Base-by-base conservation (phyloP, 2,888 invertebrate genomes). In the Nomada goodeniana region DNA sequence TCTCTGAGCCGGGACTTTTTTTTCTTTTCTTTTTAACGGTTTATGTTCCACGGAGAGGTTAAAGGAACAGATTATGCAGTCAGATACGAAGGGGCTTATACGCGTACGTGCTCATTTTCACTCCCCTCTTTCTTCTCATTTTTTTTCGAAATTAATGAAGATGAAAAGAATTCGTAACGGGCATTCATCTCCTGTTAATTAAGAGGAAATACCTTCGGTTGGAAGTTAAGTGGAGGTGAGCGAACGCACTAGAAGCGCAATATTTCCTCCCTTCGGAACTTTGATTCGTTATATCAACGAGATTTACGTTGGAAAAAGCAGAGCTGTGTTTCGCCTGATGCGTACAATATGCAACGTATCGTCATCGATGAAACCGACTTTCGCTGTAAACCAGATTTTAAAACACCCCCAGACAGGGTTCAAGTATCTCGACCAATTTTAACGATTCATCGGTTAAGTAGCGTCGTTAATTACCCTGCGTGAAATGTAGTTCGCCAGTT, bases 141-240 rank as follows among this genome's bases (percentile, higher is more conserved):
- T 42, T 4, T 13, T 36, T 55, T 52, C 18, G 20, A 50, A 70
- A 70, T 44, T 36, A 60, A 60, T 4, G 29, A 20, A 55, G 42
- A 69, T 42, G 36, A 71, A 50, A 60, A 36, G 50, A 29, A 60
- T 60, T 50, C 15, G 50, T 52, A 71, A 71, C 50, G 50, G 2
- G 50, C 50, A 71, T 52, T 52, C 60, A 71, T 71, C 47, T 20
- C 20, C 20, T 1, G 36, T 60, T 71, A 60, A 50, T 71, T 71
- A 42, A 29, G n/a, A 11, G 36, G 13, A 29, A 50, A 70, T 29
- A 59, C 15, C 26, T 70, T 59, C 23, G 4, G 18, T 36, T 20
- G 1, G 23, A 50, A 60, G 70, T 71, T 71, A 60, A 61, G 20
- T 4, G 15, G 20, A 42, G 44, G 23, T 44, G 18, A 50, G 29